Evolutionary conservation across 2,113 vertebrate species (phyloP), one percentile per base, ranked within the genome.

Genomic region (Hylia prasina): DNA sequence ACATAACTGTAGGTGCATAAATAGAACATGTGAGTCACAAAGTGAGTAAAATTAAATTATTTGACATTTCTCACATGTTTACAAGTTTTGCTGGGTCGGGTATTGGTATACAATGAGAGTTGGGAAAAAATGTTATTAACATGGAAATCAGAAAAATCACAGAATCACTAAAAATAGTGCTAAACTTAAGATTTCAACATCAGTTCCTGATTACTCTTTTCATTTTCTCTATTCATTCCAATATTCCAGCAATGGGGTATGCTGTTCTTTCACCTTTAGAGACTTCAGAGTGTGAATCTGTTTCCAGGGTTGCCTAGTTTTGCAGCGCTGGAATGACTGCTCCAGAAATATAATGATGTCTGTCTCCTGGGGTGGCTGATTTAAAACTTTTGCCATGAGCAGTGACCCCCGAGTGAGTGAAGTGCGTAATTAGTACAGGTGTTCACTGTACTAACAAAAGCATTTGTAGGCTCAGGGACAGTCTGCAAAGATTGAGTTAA

Each of bases 381-480:
- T 96, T 95, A 94, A 97, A 96, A 96, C 96, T 82, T 97, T 94
- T 95, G 94, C 95, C 95, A 92, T 73, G 70, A 91, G 87, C 73
- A 68, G 53, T 95, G 93, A 95, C 94, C 95, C 85, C 87, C 25
- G 3, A 89, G 86, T 79, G 94, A 96, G 83, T 84, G 33, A 88
- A 92, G 89, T 90, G 85, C 22, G 18, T 91, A 96, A 94, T 97
- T 95, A 92, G 93, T 95, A 96, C 96, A 97, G 96, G 96, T 97
- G 95, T 94, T 96, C 82, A 21, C 84, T 75, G 80, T 91, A 90
- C 83, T 73, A 93, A 97, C 90, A 94, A 93, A 95, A 92, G 93
- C 51, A 50, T 87, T 96, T 88, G 66, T 37, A 68, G 85, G 60
- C 82, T 81, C 82, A 37, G 40, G 90, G 89, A 81, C 89, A 94